Evolutionary conservation across 2,888 invertebrate genomes (phyloP).

Genomic region (Pegoplata infirma): DNA sequence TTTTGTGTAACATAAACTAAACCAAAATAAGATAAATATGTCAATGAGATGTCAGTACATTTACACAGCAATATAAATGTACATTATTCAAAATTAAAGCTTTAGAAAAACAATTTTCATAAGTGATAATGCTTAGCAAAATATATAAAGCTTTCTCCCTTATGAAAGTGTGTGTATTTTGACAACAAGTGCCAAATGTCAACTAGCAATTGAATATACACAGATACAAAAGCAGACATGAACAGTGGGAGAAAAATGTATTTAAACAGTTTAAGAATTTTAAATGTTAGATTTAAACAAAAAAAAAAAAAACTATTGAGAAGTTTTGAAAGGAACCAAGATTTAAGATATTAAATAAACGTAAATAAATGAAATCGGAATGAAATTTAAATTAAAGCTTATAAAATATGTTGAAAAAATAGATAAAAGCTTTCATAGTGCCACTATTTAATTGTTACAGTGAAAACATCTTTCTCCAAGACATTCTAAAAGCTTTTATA

Average conservation of each 20-base stretch:
- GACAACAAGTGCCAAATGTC: slow-evolving; percentile 43
- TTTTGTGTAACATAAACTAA: background rate
- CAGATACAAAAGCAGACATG: background rate
- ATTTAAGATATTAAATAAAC: too few species aligned
- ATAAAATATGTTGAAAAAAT: background rate
- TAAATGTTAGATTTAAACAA: too few species aligned
- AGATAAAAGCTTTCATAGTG: too few species aligned
- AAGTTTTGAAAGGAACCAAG: too few species aligned
- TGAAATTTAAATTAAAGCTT: too few species aligned
- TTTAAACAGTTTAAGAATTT: too few species aligned
- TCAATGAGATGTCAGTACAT: slow-evolving; percentile 25
- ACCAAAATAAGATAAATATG: slow-evolving; percentile 12
- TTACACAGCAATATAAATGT: slow-evolving; percentile 17
- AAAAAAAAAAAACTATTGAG: too few species aligned
- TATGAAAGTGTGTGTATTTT: slow-evolving; percentile 11
- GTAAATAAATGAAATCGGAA: too few species aligned
- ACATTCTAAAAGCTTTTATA: too few species aligned
- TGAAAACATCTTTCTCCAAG: too few species aligned
- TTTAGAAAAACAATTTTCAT: slow-evolving; percentile 39
- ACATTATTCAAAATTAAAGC: slow-evolving; percentile 25
- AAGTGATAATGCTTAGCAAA: slow-evolving; percentile 18
- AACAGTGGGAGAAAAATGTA: background rate
- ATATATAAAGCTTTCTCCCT: background rate
- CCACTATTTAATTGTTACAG: too few species aligned
- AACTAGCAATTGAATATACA: slow-evolving; percentile 17